Conservation (phyloP, 2,888 invertebrate species). For the Ochropleura plecta region DNA sequence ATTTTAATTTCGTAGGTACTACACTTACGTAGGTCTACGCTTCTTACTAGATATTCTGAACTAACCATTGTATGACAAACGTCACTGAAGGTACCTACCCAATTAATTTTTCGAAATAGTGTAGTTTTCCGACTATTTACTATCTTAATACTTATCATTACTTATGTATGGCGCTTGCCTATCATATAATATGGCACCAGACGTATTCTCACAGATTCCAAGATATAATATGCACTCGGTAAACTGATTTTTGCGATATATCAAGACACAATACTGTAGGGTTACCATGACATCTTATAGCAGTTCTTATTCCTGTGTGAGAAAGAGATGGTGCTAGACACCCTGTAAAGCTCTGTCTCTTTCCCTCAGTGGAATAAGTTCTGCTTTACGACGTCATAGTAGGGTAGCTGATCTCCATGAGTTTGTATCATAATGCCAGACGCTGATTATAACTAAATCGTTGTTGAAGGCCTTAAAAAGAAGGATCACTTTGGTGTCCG, state of each 20-base stretch:
- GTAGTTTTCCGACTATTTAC: neutral
- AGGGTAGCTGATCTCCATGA: neutral
- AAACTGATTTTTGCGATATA: neutral
- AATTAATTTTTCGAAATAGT: slow-evolving; percentile 5
- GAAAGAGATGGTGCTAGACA: no score
- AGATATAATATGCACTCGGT: slow-evolving; percentile 35
- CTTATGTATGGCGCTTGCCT: slow-evolving; percentile 34
- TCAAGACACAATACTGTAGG: neutral
- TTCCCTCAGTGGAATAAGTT: no score
- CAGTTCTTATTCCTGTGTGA: no score
- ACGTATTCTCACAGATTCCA: slow-evolving; percentile 21
- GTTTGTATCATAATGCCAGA: neutral
- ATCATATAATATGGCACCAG: slow-evolving; percentile 26
- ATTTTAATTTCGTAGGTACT: slow-evolving; percentile 18
- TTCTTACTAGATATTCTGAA: neutral
- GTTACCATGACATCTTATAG: no score
- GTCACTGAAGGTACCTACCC: neutral
- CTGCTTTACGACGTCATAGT: no score
- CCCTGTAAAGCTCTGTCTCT: no score
- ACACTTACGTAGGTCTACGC: no score
- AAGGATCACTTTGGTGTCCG: no score
- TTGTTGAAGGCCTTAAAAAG: no score
- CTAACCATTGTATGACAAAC: neutral
- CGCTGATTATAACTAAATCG: no score
- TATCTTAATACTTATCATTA: slow-evolving; percentile 24